Conservation (phyloP, 2,113 vertebrate species). For the Sebastes schlegelii region DNA sequence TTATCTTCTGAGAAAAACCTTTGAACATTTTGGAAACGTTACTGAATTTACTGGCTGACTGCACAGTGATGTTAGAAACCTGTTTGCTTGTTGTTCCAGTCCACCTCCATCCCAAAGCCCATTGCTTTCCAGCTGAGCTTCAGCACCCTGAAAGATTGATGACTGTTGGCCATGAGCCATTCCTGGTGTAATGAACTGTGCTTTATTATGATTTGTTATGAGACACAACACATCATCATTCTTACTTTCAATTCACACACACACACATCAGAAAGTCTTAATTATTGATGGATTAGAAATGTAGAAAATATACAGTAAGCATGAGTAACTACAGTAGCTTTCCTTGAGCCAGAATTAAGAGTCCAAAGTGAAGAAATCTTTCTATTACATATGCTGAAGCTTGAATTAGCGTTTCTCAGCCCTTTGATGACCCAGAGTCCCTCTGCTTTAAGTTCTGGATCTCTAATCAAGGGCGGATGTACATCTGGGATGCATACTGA, state of each 20-base stretch:
- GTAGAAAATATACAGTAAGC: conserved; percentile 11
- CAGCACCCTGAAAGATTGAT: conserved; percentile 71
- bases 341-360: conserved; percentile 17
- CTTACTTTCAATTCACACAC: conserved; percentile 55
- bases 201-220: conserved; percentile 73
- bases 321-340: conserved; percentile 32
- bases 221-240: conserved; percentile 49
- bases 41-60: conserved; percentile 30
- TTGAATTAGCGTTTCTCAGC: conserved; percentile 3
- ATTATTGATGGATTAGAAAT: conserved; percentile 65
- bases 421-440: not conserved
- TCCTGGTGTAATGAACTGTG: conserved; percentile 69
- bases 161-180: conserved; percentile 60
- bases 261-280: conserved; percentile 61
- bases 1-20: conserved; percentile 19
- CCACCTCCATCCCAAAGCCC: conserved; percentile 35
- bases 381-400: not conserved
- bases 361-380: conserved; percentile 2
- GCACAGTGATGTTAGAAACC: conserved; percentile 36
- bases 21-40: conserved; percentile 18
- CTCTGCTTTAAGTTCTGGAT: not conserved
- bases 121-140: conserved; percentile 50
- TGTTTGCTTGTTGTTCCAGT: conserved; percentile 50
- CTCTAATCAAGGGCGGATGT: conserved; percentile 4
- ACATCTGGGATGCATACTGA: conserved; percentile 2